Conservation (phyloP, 2,797 vertebrate species). For the Eremophila alpestris region DNA sequence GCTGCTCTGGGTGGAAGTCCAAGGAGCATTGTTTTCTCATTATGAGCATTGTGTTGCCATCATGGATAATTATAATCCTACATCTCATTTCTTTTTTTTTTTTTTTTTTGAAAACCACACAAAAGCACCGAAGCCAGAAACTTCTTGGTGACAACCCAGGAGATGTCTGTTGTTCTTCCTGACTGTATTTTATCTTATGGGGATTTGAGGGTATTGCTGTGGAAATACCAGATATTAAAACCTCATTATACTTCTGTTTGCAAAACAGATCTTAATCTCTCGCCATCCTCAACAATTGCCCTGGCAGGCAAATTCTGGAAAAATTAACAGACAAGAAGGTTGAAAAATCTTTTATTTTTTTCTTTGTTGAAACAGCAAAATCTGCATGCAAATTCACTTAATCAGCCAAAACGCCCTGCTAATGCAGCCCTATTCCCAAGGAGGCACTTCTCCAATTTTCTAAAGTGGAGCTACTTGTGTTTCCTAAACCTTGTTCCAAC, state of each 20-base stretch:
- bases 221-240: slow-evolving; percentile 54
- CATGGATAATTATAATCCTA: not conserved
- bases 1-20: slow-evolving; percentile 12
- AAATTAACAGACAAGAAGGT: slow-evolving; percentile 21
- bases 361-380: slow-evolving; percentile 29
- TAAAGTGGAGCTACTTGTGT: not conserved
- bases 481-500: not conserved
- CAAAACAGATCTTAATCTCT: slow-evolving; percentile 25
- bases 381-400: slow-evolving; percentile 7
- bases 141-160: slow-evolving; percentile 32
- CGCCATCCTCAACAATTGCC: not conserved
- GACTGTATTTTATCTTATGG: slow-evolving; percentile 25
- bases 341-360: slow-evolving; percentile 21
- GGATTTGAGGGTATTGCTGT: slow-evolving; percentile 19
- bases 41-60: slow-evolving; percentile 23
- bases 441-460: not conserved
- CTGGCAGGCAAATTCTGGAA: slow-evolving; percentile 38
- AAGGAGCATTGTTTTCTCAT: slow-evolving; percentile 35
- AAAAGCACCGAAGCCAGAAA: not conserved
- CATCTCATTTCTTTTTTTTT: not conserved
- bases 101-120: not conserved
- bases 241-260: slow-evolving; percentile 45
- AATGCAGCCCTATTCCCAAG: not conserved
- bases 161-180: slow-evolving; percentile 30
- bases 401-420: not conserved